These are phyloP conservation scores for Sipha maydis DNA, from an alignment of 2,888 invertebrate genomes.

Conservation along the genomic window DNA sequence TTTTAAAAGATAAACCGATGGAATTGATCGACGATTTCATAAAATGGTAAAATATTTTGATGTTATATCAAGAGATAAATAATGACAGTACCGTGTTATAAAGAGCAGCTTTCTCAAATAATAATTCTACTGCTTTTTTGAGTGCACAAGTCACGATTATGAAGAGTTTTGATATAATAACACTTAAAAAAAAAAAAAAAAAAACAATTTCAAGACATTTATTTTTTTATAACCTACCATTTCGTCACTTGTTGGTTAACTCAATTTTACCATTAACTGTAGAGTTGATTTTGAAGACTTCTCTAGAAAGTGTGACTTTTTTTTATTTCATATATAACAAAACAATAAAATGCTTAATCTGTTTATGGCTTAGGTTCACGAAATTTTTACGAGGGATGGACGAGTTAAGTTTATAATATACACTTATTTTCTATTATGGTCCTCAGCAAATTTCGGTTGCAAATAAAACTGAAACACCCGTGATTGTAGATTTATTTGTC, in stretches of 20 bases:
- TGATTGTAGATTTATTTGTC: constrained; percentile 9
- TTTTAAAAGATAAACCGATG: neutral
- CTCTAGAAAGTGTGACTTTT: neutral
- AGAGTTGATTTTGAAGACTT: constrained; percentile 13
- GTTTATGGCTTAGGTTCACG: constrained; percentile 11
- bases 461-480: constrained; percentile 20
- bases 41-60: neutral
- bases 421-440: constrained; percentile 3
- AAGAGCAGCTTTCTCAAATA: neutral
- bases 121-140: neutral
- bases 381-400: neutral
- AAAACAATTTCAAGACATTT: constrained; percentile 12
- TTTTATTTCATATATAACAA: neutral
- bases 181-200: constrained; percentile 16
- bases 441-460: constrained; percentile 13
- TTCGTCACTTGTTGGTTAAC: neutral
- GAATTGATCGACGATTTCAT: too few species aligned
- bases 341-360: constrained; percentile 46
- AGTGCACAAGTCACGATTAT: constrained; percentile 17
- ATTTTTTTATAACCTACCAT: neutral
- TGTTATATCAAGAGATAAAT: neutral
- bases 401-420: neutral
- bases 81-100: too few species aligned
- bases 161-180: neutral
- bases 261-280: constrained; percentile 24